Evolutionary conservation across 2,113 vertebrate genomes (phyloP).

Genomic region (Murina feae): DNA sequence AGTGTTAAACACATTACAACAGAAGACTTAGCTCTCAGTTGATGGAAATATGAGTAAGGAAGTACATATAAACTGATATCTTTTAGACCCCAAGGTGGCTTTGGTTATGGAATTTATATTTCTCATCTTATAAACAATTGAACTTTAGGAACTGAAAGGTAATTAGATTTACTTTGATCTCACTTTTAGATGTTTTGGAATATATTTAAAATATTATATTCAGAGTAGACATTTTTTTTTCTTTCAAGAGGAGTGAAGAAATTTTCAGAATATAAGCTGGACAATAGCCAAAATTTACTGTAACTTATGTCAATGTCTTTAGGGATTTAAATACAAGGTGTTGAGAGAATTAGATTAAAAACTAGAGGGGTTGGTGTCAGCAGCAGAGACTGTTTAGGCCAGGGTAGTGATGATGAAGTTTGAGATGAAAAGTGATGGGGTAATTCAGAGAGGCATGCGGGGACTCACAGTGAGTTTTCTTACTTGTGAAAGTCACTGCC

Average conservation of each 20-base stretch:
- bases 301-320: conserved; percentile 8
- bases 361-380: not conserved
- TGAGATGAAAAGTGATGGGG: not conserved
- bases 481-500: not conserved
- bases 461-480: not conserved
- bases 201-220: conserved; percentile 17
- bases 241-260: not conserved
- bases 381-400: not conserved
- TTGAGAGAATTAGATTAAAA: conserved; percentile 58
- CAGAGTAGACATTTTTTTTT: not conserved
- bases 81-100: not conserved
- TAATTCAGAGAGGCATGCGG: not conserved
- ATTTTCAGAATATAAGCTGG: conserved; percentile 47
- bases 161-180: not conserved
- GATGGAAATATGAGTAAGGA: not conserved
- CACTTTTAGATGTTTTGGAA: not conserved
- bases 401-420: not conserved
- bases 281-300: conserved; percentile 24
- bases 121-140: not conserved
- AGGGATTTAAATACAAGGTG: conserved; percentile 58
- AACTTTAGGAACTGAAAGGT: conserved; percentile 10
- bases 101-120: not conserved
- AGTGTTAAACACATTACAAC: not conserved
- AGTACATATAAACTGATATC: not conserved
- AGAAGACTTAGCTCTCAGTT: not conserved